Percentiles rank a stretch among this genome's conserved stretches.
Evolutionary conservation across 2,888 invertebrate genomes (phyloP).

Genomic region (Artemia sinica): DNA sequence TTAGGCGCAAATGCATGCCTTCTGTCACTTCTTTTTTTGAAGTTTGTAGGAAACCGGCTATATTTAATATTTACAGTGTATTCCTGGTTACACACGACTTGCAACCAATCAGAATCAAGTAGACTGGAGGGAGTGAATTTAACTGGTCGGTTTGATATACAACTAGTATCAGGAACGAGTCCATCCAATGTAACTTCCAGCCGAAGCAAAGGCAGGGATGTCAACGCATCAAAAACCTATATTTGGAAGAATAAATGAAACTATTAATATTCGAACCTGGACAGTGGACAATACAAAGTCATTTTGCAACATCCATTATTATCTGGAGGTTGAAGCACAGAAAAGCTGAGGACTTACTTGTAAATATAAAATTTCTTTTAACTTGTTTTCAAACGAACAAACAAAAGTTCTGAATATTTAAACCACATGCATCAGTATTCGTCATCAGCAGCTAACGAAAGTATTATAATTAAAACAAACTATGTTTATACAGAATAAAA

Average conservation of each 20-base stretch:
- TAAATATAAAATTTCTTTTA: no score
- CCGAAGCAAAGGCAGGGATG: constrained; percentile 10
- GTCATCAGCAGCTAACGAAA: no score
- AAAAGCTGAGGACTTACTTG: no score
- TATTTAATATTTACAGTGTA: constrained; percentile 45
- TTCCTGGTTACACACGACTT: constrained; percentile 50
- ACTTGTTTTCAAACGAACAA: no score
- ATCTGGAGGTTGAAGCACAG: no score
- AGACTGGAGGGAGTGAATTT: background rate
- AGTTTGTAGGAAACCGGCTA: background rate
- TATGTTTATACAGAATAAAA: no score
- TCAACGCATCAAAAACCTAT: constrained; percentile 4
- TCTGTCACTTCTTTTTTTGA: constrained; percentile 25
- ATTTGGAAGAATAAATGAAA: background rate
- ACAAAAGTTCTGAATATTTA: no score
- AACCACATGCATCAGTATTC: no score
- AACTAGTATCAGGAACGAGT: constrained; percentile 4
- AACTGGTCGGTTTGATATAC: constrained; percentile 11
- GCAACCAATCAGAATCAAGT: constrained; percentile 36
- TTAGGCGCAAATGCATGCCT: constrained; percentile 56
- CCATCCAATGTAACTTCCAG: constrained; percentile 5
- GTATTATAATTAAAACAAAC: no score
- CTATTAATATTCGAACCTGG: no score
- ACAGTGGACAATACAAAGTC: no score
- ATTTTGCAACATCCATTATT: no score